phyloP scores from a whole-genome alignment of 1,140 invertebrate species.

The Diabrotica virgifera region DNA sequence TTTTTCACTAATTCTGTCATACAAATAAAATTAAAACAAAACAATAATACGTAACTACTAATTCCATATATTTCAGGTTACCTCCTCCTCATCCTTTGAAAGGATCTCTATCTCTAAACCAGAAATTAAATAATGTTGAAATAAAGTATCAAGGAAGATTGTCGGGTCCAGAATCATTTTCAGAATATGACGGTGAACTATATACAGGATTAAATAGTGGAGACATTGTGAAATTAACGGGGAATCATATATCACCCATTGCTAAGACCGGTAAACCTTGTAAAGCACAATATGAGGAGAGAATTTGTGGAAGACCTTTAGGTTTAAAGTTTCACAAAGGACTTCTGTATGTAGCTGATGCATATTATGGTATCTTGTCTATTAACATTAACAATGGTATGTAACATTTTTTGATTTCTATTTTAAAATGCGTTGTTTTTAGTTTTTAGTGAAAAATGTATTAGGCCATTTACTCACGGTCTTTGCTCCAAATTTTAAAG shows the following conservation, averaged over 20 bases:
- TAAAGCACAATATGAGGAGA: conserved; percentile 64
- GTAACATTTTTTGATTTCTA: neutral
- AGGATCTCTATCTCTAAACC: conserved; percentile 59
- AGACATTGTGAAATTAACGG: conserved; percentile 64
- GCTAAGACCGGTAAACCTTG: conserved; percentile 73
- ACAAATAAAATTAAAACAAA: neutral
- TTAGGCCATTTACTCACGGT: too few relatives aligned
- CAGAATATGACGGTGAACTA: conserved; percentile 63
- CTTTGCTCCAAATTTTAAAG: too few relatives aligned
- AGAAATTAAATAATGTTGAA: conserved; percentile 60
- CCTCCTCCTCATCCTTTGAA: conserved; percentile 53
- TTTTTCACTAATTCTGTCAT: conserved; percentile 15
- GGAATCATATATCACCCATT: conserved; percentile 56
- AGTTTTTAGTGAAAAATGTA: too few relatives aligned
- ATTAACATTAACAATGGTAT: conserved; percentile 69
- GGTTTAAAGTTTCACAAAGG: conserved; percentile 74
- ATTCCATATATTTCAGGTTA: conserved; percentile 48
- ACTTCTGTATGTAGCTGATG: conserved; percentile 69
- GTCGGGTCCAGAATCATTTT: conserved; percentile 69
- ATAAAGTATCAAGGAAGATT: conserved; percentile 62
- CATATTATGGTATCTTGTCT: conserved; percentile 79
- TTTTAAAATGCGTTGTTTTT: too few relatives aligned
- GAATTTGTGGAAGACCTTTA: conserved; percentile 76
- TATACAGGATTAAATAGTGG: conserved; percentile 68
- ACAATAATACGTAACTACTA: conserved; percentile 27